A percentile compares a stretch with the other conserved stretches of the same genome.
Evolutionary conservation across 2,113 vertebrate species (phyloP).

Genomic region (Thoracochromis brauschi): DNA sequence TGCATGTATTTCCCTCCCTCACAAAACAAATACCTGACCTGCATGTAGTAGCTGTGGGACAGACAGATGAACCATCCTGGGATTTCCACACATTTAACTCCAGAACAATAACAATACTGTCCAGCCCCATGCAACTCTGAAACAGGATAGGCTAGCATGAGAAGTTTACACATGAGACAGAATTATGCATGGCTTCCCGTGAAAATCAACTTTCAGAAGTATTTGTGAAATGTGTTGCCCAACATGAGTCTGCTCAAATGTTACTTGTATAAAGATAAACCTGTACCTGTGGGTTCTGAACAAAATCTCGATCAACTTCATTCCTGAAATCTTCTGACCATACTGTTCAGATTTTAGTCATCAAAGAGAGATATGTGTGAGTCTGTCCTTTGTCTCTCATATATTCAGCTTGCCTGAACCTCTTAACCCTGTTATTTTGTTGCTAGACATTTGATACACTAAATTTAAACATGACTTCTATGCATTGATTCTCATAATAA

Average conservation of each 20-base stretch:
- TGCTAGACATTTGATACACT: too few species aligned
- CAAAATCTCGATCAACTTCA: conserved; percentile 32
- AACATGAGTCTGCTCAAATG: background rate
- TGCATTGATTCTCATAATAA: background rate
- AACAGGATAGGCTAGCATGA: background rate
- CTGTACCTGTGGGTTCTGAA: background rate
- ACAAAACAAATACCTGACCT: background rate
- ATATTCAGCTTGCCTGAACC: background rate
- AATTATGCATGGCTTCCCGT: background rate
- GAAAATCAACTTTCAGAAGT: background rate
- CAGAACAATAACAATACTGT: background rate
- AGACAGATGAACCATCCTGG: background rate
- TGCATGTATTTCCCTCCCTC: background rate
- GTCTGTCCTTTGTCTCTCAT: background rate
- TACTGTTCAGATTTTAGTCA: conserved; percentile 4
- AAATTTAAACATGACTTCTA: background rate
- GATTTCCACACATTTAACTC: background rate
- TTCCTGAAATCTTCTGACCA: conserved; percentile 17
- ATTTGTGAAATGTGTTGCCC: background rate
- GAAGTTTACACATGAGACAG: background rate
- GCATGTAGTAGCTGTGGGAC: background rate
- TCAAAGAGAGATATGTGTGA: background rate
- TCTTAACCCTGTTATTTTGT: background rate
- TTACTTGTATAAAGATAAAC: background rate
- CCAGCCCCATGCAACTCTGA: background rate